These are phyloP conservation scores for Neotragus pygmaeus DNA, from an alignment of 2,113 vertebrate genomes.

Conservation along the genomic window DNA sequence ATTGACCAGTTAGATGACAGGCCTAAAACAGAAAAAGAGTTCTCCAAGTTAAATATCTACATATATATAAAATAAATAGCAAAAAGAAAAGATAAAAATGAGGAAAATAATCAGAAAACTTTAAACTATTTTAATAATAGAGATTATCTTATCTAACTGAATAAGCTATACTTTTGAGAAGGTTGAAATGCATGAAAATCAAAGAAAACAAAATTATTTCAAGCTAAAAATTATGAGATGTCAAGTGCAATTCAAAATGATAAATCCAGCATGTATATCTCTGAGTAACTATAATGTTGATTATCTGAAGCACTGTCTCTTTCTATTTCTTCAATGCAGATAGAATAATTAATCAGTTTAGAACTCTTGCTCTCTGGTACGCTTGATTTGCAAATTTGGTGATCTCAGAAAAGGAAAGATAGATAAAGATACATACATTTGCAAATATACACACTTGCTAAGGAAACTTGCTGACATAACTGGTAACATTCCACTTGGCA, in stretches of 20 bases:
- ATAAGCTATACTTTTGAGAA: not conserved
- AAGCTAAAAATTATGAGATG: not conserved
- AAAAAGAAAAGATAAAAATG: not conserved
- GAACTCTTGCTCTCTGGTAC: not conserved
- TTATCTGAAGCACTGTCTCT: conserved; percentile 8
- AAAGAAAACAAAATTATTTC: conserved; percentile 17
- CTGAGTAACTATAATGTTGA: conserved; percentile 7
- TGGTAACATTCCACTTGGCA: conserved; percentile 28
- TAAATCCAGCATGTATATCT: not conserved
- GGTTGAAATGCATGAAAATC: not conserved
- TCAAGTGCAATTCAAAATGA: conserved; percentile 9
- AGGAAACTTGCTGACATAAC: conserved; percentile 14
- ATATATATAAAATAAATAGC: not conserved
- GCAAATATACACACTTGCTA: conserved; percentile 26
- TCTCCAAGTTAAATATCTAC: not conserved
- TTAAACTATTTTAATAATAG: not conserved
- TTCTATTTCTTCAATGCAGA: conserved; percentile 33
- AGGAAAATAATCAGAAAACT: not conserved
- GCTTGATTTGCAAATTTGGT: conserved; percentile 3
- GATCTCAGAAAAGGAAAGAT: conserved; percentile 31
- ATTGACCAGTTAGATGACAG: not conserved
- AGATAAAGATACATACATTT: conserved; percentile 11
- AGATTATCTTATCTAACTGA: not conserved
- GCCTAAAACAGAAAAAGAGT: not conserved
- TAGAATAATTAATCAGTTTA: conserved; percentile 46